phyloP scores from a whole-genome alignment of 1,140 invertebrate genomes.

The Cherax destructor region DNA sequence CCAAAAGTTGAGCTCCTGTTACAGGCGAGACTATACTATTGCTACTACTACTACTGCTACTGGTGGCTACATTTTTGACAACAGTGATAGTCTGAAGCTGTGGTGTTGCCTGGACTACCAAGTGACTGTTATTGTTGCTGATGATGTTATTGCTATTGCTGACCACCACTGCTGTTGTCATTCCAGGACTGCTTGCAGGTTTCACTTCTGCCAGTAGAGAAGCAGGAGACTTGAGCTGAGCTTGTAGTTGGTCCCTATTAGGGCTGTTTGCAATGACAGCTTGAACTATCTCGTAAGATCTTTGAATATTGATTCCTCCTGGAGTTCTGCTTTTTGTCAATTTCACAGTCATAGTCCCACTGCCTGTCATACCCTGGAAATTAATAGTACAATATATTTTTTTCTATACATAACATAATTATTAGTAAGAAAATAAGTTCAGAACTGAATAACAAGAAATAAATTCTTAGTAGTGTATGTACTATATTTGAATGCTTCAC shows the following conservation, averaged over 20 bases:
- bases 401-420: background rate
- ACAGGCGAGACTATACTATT: slow-evolving; percentile 12
- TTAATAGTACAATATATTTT: background rate
- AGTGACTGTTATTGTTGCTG: slow-evolving; percentile 36
- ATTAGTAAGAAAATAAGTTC: background rate
- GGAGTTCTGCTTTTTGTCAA: slow-evolving; percentile 55
- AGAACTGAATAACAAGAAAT: background rate
- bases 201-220: slow-evolving; percentile 61
- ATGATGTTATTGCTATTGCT: slow-evolving; percentile 18
- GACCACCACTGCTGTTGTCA: slow-evolving; percentile 3
- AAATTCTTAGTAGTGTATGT: too few species aligned
- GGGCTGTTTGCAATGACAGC: slow-evolving; percentile 95
- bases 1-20: slow-evolving; percentile 20
- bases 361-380: slow-evolving; percentile 28
- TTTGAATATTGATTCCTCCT: slow-evolving; percentile 87
- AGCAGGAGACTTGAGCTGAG: slow-evolving; percentile 83
- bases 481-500: too few species aligned
- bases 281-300: slow-evolving; percentile 97
- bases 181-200: slow-evolving; percentile 24
- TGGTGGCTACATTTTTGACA: slow-evolving; percentile 56
- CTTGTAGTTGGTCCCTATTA: slow-evolving; percentile 89
- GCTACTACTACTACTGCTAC: slow-evolving; percentile 33
- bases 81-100: slow-evolving; percentile 54
- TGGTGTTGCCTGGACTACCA: slow-evolving; percentile 47
- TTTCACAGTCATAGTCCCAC: slow-evolving; percentile 54